Conservation (phyloP, 2,797 vertebrate genomes). For the Muraenolepis orangiensis region DNA sequence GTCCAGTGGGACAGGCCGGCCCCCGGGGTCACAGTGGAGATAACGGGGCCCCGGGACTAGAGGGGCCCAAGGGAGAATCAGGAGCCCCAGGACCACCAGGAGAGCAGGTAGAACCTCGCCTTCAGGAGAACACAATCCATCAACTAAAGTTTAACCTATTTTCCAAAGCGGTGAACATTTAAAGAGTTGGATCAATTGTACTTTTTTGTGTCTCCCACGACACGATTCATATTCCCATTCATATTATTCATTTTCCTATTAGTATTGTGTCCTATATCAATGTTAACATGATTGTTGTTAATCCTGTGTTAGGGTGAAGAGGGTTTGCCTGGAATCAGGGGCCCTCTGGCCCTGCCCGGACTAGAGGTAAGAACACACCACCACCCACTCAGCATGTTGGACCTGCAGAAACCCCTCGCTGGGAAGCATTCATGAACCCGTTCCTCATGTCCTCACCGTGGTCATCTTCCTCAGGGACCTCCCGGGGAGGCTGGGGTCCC, state of each 20-base stretch:
- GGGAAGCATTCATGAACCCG: not conserved
- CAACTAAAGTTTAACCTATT: no score
- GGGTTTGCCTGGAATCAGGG: constrained; percentile 72
- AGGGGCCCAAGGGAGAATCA: constrained; percentile 71
- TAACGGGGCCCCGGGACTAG: constrained; percentile 67
- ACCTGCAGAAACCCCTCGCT: not conserved
- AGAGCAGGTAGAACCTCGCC: constrained; percentile 59
- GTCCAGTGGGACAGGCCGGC: constrained; percentile 65
- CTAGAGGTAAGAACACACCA: constrained; percentile 65
- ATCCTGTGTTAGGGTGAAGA: constrained; percentile 69
- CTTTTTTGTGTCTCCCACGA: not conserved
- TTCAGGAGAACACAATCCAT: not conserved
- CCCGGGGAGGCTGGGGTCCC: constrained; percentile 72
- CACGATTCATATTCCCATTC: not conserved
- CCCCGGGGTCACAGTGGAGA: constrained; percentile 62
- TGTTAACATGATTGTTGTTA: not conserved
- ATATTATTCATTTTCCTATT: no score
- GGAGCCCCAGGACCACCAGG: constrained; percentile 72
- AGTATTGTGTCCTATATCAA: not conserved
- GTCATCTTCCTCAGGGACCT: constrained; percentile 53
- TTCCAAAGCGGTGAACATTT: no score
- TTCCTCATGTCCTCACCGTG: not conserved
- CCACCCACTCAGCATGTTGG: not conserved
- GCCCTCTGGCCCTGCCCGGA: constrained; percentile 71
- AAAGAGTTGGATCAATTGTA: not conserved